Percentiles rank a stretch among this genome's conserved stretches.
These are phyloP conservation scores for Thinocorus orbignyianus DNA, from an alignment of 2,113 vertebrate genomes.

Conservation along the genomic window DNA sequence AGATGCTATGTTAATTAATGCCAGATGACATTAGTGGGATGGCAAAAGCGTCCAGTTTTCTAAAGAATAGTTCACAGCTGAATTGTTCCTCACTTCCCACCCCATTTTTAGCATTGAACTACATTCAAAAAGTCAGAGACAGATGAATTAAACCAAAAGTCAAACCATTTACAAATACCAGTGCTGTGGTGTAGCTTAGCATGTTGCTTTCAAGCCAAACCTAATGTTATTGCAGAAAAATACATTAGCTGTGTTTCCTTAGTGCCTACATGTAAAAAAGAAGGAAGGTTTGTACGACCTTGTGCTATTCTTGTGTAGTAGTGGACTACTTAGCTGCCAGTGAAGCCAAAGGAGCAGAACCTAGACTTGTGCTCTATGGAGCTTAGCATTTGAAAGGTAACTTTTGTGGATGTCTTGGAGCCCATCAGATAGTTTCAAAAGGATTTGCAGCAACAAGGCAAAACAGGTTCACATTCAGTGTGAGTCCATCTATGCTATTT, in stretches of 20 bases:
- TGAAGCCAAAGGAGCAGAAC: background rate
- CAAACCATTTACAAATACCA: background rate
- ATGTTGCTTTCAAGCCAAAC: background rate
- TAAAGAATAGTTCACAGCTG: conserved; percentile 9
- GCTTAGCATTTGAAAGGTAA: background rate
- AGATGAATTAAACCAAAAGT: background rate
- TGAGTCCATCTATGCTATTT: background rate
- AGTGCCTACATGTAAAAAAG: background rate
- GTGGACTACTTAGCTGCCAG: background rate
- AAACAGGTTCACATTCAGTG: rapidly evolving
- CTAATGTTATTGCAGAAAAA: background rate
- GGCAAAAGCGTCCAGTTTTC: conserved; percentile 14
- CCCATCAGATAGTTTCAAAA: background rate
- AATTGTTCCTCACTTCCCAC: background rate
- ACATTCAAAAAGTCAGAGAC: background rate
- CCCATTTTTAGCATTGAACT: background rate
- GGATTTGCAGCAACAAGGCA: background rate
- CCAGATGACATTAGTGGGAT: conserved; percentile 37
- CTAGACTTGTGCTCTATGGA: background rate
- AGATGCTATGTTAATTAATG: conserved; percentile 45
- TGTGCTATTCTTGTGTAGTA: rapidly evolving
- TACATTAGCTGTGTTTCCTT: background rate
- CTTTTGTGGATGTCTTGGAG: background rate
- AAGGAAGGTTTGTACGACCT: background rate
- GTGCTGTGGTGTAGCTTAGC: background rate